These are phyloP conservation scores for Hemicentrotus pulcherrimus DNA, from an alignment of 35 echinoderm and acorn worm species.

Conservation along the genomic window DNA sequence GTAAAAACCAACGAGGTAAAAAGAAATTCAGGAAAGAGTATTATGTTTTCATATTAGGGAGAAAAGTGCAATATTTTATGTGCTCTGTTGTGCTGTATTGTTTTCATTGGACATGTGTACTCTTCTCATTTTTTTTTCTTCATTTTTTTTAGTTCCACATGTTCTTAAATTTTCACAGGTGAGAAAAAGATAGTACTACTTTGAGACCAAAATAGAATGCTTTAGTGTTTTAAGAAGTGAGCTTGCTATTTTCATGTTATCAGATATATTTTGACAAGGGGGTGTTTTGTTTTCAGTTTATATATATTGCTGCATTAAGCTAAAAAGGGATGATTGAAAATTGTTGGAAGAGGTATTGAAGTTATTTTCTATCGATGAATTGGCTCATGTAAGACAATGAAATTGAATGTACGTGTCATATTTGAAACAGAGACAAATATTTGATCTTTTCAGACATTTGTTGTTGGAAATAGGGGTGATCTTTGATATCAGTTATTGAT, in stretches of 20 bases:
- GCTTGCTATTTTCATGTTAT: neutral
- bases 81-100: neutral
- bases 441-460: too few relatives aligned
- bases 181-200: neutral
- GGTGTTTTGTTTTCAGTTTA: neutral
- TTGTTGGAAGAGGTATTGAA: neutral
- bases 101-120: conserved; percentile 3
- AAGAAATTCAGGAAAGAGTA: neutral
- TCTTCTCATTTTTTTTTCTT: neutral
- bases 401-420: neutral
- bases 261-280: too few relatives aligned
- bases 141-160: neutral
- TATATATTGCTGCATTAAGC: neutral
- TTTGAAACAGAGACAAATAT: too few relatives aligned
- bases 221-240: neutral
- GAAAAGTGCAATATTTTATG: conserved; percentile 17
- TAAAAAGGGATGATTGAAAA: neutral
- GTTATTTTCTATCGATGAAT: neutral
- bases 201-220: neutral
- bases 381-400: neutral
- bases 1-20: neutral
- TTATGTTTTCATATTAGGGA: neutral
- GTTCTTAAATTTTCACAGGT: neutral
- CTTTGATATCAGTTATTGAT: too few relatives aligned
- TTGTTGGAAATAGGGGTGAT: too few relatives aligned